Conservation (phyloP, 2,113 vertebrate genomes). For the Thamnophis sirtalis region DNA sequence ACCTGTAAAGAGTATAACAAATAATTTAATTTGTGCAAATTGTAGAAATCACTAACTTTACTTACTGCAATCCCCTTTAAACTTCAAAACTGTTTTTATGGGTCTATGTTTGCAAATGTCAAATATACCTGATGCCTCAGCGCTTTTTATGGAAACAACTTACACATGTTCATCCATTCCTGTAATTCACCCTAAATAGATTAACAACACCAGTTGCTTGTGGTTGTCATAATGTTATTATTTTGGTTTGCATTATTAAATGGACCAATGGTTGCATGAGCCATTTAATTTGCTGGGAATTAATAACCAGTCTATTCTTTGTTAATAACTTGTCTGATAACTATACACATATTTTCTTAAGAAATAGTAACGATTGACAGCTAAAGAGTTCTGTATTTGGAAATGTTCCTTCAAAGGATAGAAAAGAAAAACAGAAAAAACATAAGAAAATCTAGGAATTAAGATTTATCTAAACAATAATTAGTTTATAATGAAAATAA, state of each 20-base stretch:
- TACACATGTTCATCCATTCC: neutral
- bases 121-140: neutral
- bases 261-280: neutral
- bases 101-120: neutral
- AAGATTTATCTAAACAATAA: neutral
- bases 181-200: neutral
- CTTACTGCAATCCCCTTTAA: neutral
- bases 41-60: neutral
- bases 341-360: neutral
- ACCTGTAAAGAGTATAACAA: conserved; percentile 73
- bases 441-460: neutral
- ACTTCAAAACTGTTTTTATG: neutral
- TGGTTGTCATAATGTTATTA: neutral
- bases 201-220: neutral
- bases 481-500: neutral
- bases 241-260: neutral
- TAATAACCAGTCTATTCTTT: neutral
- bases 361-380: neutral
- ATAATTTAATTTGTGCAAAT: conserved; percentile 4
- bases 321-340: neutral
- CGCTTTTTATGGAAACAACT: neutral
- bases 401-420: neutral
- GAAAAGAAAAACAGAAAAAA: neutral
- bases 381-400: neutral
- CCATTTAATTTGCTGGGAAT: neutral